These are phyloP conservation scores for Machimus atricapillus DNA, from an alignment of 2,888 invertebrate species.

Conservation along the genomic window DNA sequence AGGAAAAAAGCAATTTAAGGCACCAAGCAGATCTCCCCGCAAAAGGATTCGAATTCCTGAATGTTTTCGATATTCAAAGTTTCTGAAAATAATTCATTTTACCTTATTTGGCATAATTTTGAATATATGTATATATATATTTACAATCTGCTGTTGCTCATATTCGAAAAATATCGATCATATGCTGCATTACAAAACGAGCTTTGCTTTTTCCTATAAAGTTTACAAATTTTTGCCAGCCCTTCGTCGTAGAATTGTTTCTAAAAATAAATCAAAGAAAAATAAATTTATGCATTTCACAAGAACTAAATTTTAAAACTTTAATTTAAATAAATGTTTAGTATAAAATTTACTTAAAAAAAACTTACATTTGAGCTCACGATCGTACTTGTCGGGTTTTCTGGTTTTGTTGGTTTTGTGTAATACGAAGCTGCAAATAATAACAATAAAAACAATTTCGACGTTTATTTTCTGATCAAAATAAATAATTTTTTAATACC, in stretches of 20 bases:
- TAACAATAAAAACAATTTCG: background rate
- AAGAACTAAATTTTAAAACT: too few species aligned
- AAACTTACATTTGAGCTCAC: background rate
- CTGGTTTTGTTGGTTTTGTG: background rate
- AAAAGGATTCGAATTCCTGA: constrained; percentile 41
- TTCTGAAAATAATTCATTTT: background rate
- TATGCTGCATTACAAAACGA: background rate
- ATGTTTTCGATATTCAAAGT: constrained; percentile 4
- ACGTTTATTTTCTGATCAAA: background rate
- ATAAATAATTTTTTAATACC: background rate
- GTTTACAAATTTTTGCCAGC: background rate
- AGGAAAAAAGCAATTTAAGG: constrained; percentile 45
- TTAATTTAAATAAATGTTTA: too few species aligned
- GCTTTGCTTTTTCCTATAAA: background rate
- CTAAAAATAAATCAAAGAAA: background rate
- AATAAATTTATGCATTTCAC: background rate
- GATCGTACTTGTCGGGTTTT: background rate
- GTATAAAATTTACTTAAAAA: background rate
- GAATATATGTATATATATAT: background rate
- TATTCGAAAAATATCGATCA: background rate
- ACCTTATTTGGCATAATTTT: background rate
- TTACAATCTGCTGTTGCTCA: background rate
- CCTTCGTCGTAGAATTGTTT: background rate
- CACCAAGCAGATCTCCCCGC: constrained; percentile 45
- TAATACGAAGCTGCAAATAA: background rate